Base-by-base conservation (phyloP, 2,888 invertebrate species). In the Argynnis bischoffii region DNA sequence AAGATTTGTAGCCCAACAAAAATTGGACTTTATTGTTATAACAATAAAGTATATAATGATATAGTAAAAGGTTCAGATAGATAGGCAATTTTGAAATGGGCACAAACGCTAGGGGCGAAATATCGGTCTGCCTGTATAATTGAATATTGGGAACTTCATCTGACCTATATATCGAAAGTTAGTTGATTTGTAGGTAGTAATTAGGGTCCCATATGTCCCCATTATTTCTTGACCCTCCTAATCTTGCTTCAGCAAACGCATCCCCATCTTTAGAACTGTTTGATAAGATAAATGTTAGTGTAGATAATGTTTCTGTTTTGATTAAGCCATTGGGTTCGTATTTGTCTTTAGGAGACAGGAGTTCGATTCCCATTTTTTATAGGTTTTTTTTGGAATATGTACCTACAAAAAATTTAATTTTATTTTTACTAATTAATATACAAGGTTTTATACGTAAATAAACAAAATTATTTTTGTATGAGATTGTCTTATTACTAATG, bases 71-170 rank as follows among this genome's bases (percentile, higher is more conserved):
- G 67, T 69, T 74, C 72, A 50, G 55, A 67, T 67, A 74, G 79
- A 80, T 83, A 80, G 82, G 80, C 84, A 87, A 86, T 87, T 86
- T 83, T 76, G 86, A 84, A 85, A 85, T 85, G 82, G 82, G 79
- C 80, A 79, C 78, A 81, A 82, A 79, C 79, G 86, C 86, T 78
- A 74, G 79, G 77, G 85, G 88, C 81, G 79, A 81, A 79, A 84
- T 86, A 87, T 86, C 81, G 84, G 86, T 74, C 80, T 82, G 82
- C 81, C 83, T 82, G 78, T 81, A 81, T 91, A 90, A 92, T 92
- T 90, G 89, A 91, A 91, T 91, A 88, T 82, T 74, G 81, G 77
- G 75, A 75, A 76, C 78, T 76, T 83, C 78, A 75, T 73, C 73
- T 81, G 84, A 83, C 87, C 85, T 77, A 83, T 79, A 81, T 82